These are phyloP conservation scores for Lepidostoma basale DNA, from an alignment of 1,140 invertebrate genomes.

Conservation along the genomic window DNA sequence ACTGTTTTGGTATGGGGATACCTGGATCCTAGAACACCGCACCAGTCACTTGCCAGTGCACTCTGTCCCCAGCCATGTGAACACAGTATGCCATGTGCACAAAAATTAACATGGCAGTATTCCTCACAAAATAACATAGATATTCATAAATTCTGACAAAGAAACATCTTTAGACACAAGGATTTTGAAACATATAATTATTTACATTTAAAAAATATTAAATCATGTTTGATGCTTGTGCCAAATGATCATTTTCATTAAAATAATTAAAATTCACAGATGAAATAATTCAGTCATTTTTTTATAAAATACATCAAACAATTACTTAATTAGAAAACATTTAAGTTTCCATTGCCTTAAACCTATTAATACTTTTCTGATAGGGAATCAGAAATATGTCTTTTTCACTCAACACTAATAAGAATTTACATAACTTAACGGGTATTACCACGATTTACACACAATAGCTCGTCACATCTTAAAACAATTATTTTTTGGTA, in stretches of 20 bases:
- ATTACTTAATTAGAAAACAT: constrained; percentile 16
- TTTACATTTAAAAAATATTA: not conserved
- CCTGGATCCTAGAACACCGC: constrained; percentile 2
- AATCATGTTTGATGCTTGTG: no score
- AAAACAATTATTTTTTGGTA: constrained; percentile 16
- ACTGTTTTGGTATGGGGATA: constrained; percentile 18
- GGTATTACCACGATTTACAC: not conserved
- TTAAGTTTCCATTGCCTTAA: not conserved
- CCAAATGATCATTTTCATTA: no score
- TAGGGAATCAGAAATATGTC: not conserved
- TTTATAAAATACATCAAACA: constrained; percentile 22
- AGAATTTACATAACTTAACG: constrained; percentile 9
- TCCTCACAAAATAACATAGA: no score
- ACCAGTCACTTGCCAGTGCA: not conserved
- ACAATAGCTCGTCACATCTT: not conserved
- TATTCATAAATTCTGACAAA: no score
- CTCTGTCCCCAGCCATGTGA: not conserved
- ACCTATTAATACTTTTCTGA: constrained; percentile 8
- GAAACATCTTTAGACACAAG: no score
- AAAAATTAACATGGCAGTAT: no score
- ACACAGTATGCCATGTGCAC: constrained; percentile 2
- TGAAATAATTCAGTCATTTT: constrained; percentile 26
- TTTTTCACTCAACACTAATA: constrained; percentile 14
- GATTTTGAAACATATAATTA: not conserved
- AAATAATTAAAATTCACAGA: constrained; percentile 12